Evolutionary conservation across 1,140 invertebrate species (phyloP), one percentile per base, ranked within the genome.

Genomic region (Mya arenaria): DNA sequence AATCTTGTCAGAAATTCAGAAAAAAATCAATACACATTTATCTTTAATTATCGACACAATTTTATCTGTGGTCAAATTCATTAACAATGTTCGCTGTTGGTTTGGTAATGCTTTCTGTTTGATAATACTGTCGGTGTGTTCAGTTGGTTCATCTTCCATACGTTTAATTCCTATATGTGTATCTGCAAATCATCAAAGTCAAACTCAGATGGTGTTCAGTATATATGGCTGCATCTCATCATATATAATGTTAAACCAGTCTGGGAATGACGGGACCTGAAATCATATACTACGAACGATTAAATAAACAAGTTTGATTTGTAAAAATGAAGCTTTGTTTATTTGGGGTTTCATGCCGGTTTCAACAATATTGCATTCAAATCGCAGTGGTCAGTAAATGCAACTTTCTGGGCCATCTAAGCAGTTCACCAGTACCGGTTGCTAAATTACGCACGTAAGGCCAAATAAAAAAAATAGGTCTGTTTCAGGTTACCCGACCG

Each of bases 211-310:
- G 39, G 28, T 69, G 66, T 37, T 69, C 44, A 23, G 66, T 69
- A 48, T 69, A 69, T 48, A 69, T 32, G 23, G 66, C 66, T 48
- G 36, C 39, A 48, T 69, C 66, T 44, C 66, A 32, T 69, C 39
- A 69, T 69, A 69, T 69, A 69, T 48, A 48, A 69, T 69, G 39
- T 69, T 69, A n/a, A 66, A 66, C 63, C 63, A 66, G 25, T n/a
- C 32, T 37, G 34, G 32, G 63, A 66, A 66, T 13, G 39, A 48
- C 23, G 66, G 66, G 19, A 69, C 66, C 66, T 69, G 41, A 48
- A 69, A 44, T 69, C 63, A 62, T 62, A 62, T 62, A 15, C 36
- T 15, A 10, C 8, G 36, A 62, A 62, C 10, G 25, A 15, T 62
- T 62, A 62, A 62, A 62, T 62, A 62, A 62, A 62, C 58, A 62